Evolutionary conservation across 2,797 vertebrate species (phyloP).

Genomic region (Tragelaphus oryx): DNA sequence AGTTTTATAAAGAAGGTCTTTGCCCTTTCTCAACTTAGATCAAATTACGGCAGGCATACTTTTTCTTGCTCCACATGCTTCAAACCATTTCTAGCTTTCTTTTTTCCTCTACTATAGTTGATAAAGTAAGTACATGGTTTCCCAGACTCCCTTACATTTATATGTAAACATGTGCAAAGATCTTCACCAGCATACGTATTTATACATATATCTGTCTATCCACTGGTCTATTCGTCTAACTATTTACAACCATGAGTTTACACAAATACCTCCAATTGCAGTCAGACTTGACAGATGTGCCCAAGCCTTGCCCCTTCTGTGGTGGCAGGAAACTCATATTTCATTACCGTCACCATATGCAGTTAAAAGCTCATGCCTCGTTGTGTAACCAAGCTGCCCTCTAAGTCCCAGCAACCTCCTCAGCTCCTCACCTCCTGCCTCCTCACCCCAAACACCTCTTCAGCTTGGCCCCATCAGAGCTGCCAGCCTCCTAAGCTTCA

Average conservation of each 20-base stretch:
- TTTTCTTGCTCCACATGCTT: neutral
- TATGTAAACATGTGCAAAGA: neutral
- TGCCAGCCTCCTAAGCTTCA: neutral
- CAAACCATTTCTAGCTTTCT: neutral
- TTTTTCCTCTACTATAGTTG: neutral
- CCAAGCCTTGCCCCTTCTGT: neutral
- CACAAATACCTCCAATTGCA: neutral
- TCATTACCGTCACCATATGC: accelerated
- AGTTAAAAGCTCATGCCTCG: neutral
- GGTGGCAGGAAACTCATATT: neutral
- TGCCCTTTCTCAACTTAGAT: neutral
- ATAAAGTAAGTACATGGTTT: neutral
- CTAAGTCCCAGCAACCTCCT: neutral
- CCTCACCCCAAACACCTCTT: neutral
- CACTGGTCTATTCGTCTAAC: neutral
- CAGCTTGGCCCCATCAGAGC: too few species aligned
- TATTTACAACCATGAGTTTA: neutral
- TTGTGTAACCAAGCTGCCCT: neutral
- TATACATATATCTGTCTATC: neutral
- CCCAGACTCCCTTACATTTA: neutral
- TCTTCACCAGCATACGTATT: neutral
- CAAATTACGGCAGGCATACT: neutral
- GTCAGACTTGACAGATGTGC: neutral
- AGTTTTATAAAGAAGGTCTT: neutral
- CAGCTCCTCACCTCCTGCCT: neutral